Evolutionary conservation across 2,797 vertebrate genomes (phyloP).

Genomic region (Glyptemys insculpta): DNA sequence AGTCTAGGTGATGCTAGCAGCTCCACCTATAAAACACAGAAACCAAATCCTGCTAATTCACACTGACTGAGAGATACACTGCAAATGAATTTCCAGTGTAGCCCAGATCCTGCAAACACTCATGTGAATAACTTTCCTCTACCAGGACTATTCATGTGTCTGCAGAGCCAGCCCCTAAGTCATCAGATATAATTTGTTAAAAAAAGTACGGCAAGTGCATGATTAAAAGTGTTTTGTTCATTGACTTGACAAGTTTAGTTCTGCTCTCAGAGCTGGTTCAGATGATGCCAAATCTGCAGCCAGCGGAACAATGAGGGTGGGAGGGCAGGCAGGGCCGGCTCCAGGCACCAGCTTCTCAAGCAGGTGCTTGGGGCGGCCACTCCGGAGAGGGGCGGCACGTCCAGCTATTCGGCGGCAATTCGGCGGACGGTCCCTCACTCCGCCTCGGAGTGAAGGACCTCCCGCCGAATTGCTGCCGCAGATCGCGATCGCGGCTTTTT

Average conservation of each 20-base stretch:
- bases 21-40: neutral
- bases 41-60: neutral
- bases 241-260: neutral
- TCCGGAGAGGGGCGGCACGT: too few relatives aligned
- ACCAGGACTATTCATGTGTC: neutral
- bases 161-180: neutral
- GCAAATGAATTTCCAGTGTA: slow-evolving; percentile 20
- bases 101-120: neutral
- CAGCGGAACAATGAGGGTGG: accelerated
- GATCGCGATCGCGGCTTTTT: too few relatives aligned
- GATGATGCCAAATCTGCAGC: neutral
- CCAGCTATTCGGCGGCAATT: too few relatives aligned
- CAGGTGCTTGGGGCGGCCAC: too few relatives aligned
- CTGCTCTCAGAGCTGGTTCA: neutral
- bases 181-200: neutral
- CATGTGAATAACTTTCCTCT: neutral
- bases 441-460: too few relatives aligned
- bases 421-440: too few relatives aligned
- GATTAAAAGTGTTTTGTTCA: accelerated
- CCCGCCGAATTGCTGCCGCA: too few relatives aligned
- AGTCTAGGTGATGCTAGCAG: neutral
- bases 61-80: slow-evolving; percentile 10
- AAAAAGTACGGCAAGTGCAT: neutral
- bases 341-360: too few relatives aligned
- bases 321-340: too few relatives aligned